Base-by-base conservation (phyloP, 2,888 invertebrate genomes). In the Nebria brevicollis region DNA sequence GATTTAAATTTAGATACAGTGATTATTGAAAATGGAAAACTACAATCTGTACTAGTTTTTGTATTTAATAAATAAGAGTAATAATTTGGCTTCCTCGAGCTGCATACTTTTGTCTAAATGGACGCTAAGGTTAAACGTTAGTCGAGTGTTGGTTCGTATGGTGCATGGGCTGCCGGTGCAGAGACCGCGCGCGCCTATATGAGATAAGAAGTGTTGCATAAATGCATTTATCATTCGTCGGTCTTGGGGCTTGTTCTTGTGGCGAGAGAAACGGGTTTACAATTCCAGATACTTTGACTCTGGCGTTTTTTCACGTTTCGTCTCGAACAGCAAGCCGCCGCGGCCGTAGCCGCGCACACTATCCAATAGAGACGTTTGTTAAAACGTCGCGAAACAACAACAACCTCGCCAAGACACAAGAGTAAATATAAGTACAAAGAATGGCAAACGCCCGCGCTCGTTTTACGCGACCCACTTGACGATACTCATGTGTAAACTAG, bases 141-240 rank as follows among this genome's bases (percentile, higher is more conserved):
- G 78, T 78, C 78, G 78, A 8, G 43, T 20, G 64, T 75, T 26
- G 20, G 43, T 10, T 54, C 11, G 54, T 54, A 13, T 11, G 54
- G 54, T 54, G 54, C 11, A 11, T 54, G 54, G 13, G 15, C 26
- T 54, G 43, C n/a, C 70, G 43, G 34, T 72, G 34, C 54, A 54
- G 64, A 75, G 25, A 34, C 75, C 75, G 75, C 74, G 75, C 80
- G 80, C 80, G 80, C 75, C 75, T 75, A 75, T 75, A 80, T 75
- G 80, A 75, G 75, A 86, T 86, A 87, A 87, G 86, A 34, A 88
- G 87, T 87, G 87, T 86, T 86, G 87, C 87, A 87, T 88, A 87
- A 87, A 87, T 88, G 87, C 87, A 88, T 88, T 87, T 86, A 88
- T 87, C 88, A 87, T 86, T 85, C 85, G 83, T 82, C 83, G 83